phyloP scores from a whole-genome alignment of 2,113 vertebrate genomes.

The Microtus ochrogaster region DNA sequence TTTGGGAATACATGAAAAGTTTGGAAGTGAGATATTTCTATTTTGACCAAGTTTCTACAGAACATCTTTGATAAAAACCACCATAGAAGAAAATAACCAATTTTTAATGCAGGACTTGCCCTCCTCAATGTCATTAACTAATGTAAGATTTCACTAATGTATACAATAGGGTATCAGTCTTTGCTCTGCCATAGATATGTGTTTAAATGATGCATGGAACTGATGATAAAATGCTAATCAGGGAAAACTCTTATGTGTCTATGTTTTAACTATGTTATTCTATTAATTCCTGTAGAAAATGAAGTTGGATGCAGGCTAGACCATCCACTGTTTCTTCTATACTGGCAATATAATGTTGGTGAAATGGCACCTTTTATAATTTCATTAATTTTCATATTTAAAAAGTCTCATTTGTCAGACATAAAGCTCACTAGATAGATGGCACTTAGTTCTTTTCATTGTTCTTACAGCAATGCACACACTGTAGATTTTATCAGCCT shows the following conservation, averaged over 20 bases:
- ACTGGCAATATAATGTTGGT: not conserved
- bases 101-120: not conserved
- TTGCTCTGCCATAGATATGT: not conserved
- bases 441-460: not conserved
- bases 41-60: constrained; percentile 34
- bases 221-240: not conserved
- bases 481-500: not conserved
- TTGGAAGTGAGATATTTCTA: constrained; percentile 43
- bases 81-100: not conserved
- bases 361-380: not conserved
- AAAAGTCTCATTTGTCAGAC: not conserved
- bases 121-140: not conserved
- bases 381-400: not conserved
- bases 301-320: not conserved
- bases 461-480: not conserved
- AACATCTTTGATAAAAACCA: constrained; percentile 50
- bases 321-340: not conserved
- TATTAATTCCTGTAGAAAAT: constrained; percentile 43
- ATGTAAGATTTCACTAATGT: not conserved
- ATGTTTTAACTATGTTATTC: constrained; percentile 13
- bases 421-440: not conserved
- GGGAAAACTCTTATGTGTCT: not conserved
- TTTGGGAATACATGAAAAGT: constrained; percentile 44
- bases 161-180: not conserved
- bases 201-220: not conserved